phyloP scores from a whole-genome alignment of 2,113 vertebrate species.

The Herpailurus yagouaroundi region DNA sequence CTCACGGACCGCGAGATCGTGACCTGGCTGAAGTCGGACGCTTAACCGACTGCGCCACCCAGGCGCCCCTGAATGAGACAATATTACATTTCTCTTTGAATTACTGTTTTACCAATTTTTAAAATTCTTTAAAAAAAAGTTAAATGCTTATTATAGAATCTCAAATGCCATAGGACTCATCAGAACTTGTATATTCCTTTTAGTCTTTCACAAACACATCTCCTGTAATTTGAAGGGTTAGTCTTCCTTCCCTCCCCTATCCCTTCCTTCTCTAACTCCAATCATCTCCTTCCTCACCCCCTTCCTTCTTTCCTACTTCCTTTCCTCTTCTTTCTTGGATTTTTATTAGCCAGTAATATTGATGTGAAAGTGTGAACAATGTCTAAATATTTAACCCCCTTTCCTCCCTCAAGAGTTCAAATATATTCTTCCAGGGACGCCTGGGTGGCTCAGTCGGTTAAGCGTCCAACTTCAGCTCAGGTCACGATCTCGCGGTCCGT shows the following conservation, averaged over 20 bases:
- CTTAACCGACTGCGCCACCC: too few species aligned
- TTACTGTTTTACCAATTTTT: not conserved
- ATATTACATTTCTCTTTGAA: not conserved
- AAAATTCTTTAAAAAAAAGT: not conserved
- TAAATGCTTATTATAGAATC: not conserved
- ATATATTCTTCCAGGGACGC: not conserved
- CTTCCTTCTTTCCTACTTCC: not conserved
- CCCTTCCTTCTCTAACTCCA: not conserved
- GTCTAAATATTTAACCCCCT: not conserved
- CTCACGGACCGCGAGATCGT: too few species aligned
- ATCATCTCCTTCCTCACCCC: too few species aligned
- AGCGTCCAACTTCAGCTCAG: too few species aligned
- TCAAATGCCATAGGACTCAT: not conserved
- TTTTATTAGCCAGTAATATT: not conserved
- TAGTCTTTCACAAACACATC: not conserved
- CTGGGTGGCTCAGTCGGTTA: too few species aligned
- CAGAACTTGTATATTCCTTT: not conserved
- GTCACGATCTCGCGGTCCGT: too few species aligned
- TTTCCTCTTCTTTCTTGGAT: not conserved
- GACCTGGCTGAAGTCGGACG: too few species aligned
- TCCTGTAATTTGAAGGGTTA: not conserved
- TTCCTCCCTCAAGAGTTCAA: not conserved
- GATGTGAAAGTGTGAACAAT: not conserved
- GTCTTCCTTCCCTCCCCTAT: not conserved
- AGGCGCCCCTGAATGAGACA: not conserved